Evolutionary conservation across 2,888 invertebrate genomes (phyloP).

Genomic region (Apodemia zela): DNA sequence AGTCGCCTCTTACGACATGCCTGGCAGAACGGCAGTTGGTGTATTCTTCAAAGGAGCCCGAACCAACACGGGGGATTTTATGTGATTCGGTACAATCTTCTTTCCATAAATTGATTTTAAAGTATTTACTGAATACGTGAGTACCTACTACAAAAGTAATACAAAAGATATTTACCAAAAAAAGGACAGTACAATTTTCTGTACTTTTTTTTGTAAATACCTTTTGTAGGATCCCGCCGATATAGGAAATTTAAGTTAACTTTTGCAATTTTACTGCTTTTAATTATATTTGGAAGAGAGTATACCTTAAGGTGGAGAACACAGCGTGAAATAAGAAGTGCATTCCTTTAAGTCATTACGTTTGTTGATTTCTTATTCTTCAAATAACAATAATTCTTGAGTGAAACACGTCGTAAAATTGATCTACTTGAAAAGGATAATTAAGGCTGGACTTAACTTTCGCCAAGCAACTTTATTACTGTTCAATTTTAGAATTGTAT

Average conservation of each 20-base stretch:
- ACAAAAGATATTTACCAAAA: no score
- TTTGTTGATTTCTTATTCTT: constrained; percentile 37
- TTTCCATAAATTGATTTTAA: no score
- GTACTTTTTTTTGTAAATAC: no score
- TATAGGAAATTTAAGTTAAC: not conserved
- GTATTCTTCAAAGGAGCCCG: no score
- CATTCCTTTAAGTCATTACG: constrained; percentile 52
- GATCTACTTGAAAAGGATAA: constrained; percentile 16
- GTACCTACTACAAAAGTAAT: no score
- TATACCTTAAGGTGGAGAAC: constrained; percentile 46
- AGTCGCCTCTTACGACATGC: no score
- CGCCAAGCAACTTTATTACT: constrained; percentile 4
- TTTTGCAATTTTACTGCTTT: not conserved
- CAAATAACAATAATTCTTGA: constrained; percentile 23
- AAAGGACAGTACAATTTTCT: no score
- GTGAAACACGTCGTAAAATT: constrained; percentile 20
- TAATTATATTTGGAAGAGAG: not conserved
- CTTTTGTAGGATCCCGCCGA: no score
- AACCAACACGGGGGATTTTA: no score
- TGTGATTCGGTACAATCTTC: no score
- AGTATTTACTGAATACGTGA: no score
- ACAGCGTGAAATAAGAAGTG: constrained; percentile 58
- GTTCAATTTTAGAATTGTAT: not conserved
- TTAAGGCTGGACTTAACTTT: constrained; percentile 14
- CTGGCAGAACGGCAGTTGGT: no score